Evolutionary conservation across 2,113 vertebrate genomes (phyloP), one percentile per base, ranked within the genome.

Genomic region (Mastomys coucha): DNA sequence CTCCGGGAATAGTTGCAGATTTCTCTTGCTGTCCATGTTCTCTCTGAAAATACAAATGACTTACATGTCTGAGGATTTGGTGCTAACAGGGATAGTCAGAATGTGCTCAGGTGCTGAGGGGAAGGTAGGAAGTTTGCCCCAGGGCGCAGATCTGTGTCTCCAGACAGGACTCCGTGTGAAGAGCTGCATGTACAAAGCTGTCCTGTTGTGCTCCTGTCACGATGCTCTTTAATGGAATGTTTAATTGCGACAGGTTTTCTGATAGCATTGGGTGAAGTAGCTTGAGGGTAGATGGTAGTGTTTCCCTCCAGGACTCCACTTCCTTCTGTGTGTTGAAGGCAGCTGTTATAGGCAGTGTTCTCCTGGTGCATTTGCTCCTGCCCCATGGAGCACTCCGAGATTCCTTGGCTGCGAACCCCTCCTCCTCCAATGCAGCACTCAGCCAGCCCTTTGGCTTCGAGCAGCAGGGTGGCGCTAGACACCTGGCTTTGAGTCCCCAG

Each of bases 401-500:
- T 67, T 78, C 93, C 75, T 94, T 78, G 84, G 53, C 20, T 89
- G 91, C 69, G 45, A 31, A 96, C 31, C 10, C 42, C 49, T 69
- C 0, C 95, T 93, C 73, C 77, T 49, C 3, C 10, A 67, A 49
- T 4, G 42, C 81, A 26, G 76, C 22, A 2, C 58, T 69, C 49
- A n/a, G 73, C 67, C 87, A 28, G 82, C 92, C 82, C 88, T 93
- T 63, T 0, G 11, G 92, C 85, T 39, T 0, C 1, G 0, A 53
- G 95, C 85, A 85, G 95, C 6, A 0, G 96, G 95, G 89, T 70
- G 91, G 94, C 75, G 26, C 91, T 81, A 72, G 88, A 36, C 42
- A 8, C 89, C 94, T 42, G 89, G 78, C 70, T 63, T 78, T 33
- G 73, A 11, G 73, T 53, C 77, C 28, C 58, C 0, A 1, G 13